A percentile compares a stretch with the other conserved stretches of the same genome.
These are phyloP conservation scores for Macaca fascicularis DNA, from an alignment of 2,113 vertebrate genomes.

Conservation along the genomic window T2T-MFA8v1.1 NC_088386.1:45150501-45151000, in stretches of 20 bases:
- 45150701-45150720: neutral
- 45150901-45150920: neutral
- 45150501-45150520: neutral
- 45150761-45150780: neutral
- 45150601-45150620: too few species aligned
- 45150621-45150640: neutral
- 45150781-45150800: neutral
- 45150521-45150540: neutral
- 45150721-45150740: neutral
- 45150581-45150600: neutral
- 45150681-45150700: neutral
- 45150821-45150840: neutral
- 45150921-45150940: neutral
- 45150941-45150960: conserved; percentile 26
- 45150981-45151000: conserved; percentile 15
- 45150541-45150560: neutral
- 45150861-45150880: neutral
- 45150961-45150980: neutral
- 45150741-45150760: neutral
- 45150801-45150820: neutral
- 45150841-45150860: neutral
- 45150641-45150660: neutral
- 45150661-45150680: neutral
- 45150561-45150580: neutral
- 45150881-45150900: neutral